phyloP scores from a whole-genome alignment of 2,888 invertebrate species.

The Andrena marginata region DNA sequence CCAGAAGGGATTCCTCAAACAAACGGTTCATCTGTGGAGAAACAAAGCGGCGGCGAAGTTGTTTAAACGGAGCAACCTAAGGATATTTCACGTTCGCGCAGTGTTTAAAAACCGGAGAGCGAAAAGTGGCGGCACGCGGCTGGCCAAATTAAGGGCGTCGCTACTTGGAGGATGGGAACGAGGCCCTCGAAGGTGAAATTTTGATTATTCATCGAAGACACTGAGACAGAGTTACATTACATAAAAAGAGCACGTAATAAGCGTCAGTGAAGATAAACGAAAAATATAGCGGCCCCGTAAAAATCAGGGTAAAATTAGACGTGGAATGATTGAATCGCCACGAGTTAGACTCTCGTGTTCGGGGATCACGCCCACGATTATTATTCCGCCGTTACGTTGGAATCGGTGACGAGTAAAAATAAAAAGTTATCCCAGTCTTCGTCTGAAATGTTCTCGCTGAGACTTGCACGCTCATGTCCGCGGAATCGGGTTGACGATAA shows the following conservation, averaged over 20 bases:
- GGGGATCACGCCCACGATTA: background rate
- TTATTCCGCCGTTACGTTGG: background rate
- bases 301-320: background rate
- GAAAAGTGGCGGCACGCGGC: too few relatives aligned
- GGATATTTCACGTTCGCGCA: too few relatives aligned
- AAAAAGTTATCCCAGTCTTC: background rate
- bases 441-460: background rate
- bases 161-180: too few relatives aligned
- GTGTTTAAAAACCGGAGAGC: too few relatives aligned
- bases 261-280: background rate
- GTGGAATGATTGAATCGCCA: background rate
- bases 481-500: background rate
- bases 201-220: too few relatives aligned
- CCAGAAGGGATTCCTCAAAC: background rate
- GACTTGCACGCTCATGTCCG: background rate
- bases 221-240: too few relatives aligned
- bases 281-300: background rate
- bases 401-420: background rate
- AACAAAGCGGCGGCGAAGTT: background rate
- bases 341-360: background rate
- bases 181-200: too few relatives aligned
- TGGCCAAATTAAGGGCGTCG: too few relatives aligned
- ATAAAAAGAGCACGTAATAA: too few relatives aligned
- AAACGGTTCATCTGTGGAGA: slow-evolving; percentile 1
- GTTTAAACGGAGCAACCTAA: too few relatives aligned